Evolutionary conservation across 2,113 vertebrate genomes (phyloP).

Genomic region (Labeo catla): DNA sequence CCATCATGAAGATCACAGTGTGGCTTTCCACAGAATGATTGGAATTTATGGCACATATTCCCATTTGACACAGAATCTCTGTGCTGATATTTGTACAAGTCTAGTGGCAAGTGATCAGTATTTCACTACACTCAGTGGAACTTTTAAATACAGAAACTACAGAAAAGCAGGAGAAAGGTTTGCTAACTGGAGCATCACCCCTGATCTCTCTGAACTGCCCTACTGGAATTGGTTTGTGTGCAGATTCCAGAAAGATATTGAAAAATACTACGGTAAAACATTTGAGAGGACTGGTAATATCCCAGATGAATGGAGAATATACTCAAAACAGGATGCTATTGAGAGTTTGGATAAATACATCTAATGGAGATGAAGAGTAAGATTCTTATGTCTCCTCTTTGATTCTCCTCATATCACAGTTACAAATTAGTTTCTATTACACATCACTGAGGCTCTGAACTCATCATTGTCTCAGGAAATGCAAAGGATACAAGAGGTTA

Average conservation of each 20-base stretch:
- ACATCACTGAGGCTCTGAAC: not conserved
- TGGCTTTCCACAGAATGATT: constrained; percentile 53
- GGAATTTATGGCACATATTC: too few relatives aligned
- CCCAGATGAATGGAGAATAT: constrained; percentile 33
- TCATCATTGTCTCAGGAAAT: not conserved
- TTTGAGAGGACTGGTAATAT: constrained; percentile 17
- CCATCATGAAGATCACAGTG: constrained; percentile 53
- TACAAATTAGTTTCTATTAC: not conserved
- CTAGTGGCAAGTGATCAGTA: not conserved
- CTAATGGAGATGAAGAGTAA: not conserved
- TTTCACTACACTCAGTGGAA: too few relatives aligned
- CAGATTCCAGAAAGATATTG: constrained; percentile 37
- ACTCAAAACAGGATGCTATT: constrained; percentile 16
- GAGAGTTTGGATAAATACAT: constrained; percentile 27
- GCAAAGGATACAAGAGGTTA: not conserved
- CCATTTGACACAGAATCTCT: too few relatives aligned
- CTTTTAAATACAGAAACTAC: not conserved
- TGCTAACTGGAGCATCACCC: constrained; percentile 17
- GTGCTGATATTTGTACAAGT: too few relatives aligned
- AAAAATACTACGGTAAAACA: constrained; percentile 31
- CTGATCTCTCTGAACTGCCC: constrained; percentile 34
- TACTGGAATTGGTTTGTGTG: constrained; percentile 55
- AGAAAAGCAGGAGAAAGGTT: not conserved
- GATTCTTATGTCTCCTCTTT: not conserved
- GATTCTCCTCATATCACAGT: not conserved